phyloP scores from a whole-genome alignment of 2,888 invertebrate genomes.

The Omphaloscelis lunosa region DNA sequence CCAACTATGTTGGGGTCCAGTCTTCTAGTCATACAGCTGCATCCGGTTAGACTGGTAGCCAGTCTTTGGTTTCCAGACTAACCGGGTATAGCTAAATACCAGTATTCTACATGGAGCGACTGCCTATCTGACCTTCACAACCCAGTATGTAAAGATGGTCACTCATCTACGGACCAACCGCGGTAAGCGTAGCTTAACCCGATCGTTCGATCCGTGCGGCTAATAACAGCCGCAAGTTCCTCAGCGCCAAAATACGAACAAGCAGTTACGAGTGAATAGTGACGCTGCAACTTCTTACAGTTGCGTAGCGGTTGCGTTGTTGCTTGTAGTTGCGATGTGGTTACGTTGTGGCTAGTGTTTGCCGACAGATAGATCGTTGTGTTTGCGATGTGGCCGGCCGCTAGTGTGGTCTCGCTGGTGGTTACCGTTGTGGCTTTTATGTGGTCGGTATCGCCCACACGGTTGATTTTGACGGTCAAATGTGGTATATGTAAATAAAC shows the following conservation, averaged over 20 bases:
- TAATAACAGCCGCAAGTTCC: no score
- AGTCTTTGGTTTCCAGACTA: no score
- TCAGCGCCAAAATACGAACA: neutral
- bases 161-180: no score
- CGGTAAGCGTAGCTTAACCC: no score
- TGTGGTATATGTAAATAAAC: neutral
- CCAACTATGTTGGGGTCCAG: no score
- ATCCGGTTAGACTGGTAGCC: no score
- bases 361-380: neutral
- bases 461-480: neutral
- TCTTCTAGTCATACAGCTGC: no score
- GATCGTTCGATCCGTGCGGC: no score
- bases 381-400: neutral
- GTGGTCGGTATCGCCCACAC: neutral
- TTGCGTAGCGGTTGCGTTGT: neutral
- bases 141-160: no score
- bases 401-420: neutral
- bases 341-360: neutral
- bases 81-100: no score
- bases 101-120: no score
- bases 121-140: no score
- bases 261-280: neutral
- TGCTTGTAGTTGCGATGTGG: neutral
- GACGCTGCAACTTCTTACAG: neutral
- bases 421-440: neutral